Base-by-base conservation (phyloP, 1,140 invertebrate species). In the Aphis gossypii region DNA sequence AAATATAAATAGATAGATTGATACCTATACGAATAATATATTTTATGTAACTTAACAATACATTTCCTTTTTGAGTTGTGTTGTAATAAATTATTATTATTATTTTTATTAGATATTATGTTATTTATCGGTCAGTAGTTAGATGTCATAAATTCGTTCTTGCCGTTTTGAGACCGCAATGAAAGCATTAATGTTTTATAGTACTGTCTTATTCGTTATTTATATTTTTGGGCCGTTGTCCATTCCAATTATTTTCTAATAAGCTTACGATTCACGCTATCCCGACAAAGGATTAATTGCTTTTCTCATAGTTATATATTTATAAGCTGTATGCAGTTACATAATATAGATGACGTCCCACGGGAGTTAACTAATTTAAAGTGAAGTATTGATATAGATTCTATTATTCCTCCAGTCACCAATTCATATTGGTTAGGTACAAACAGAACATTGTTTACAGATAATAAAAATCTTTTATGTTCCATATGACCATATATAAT, bases 211-310 rank as follows among this genome's bases (percentile, higher is more conserved):
- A 44, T 87, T 46, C 41, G 30, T 87, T 46, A 87, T 87, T 87
- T 87, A 87, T 87, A 44, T 87, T 87, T 89, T 35, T 54, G 21
- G n/a, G 51, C 87, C n/a, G 35, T 38, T 54, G n/a, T 89, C 87
- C 51, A 38, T 35, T 30, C 48, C n/a, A 54, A 89, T 89, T 89
- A 89, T 89, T 89, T 87, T 87, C 44, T 87, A 87, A 87, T 89
- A 54, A 89, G 48, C 51, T 89, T n/a, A 51, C n/a, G 48, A 35
- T 51, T 89, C 48, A 21, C 48, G 18, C n/a, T 30, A 88, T 88
- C 30, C 86, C 30, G 2, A 23, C 41, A 87, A 48, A 87, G 44
- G 86, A 87, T 87, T 35, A 46, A 87, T 87, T 46, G 44, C 86
- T 87, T 48, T 30, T 87, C 30, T 48, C 14, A 21, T 48, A 46